Conservation (phyloP, 2,113 vertebrate genomes). For the Campylorhamphus procurvoides region DNA sequence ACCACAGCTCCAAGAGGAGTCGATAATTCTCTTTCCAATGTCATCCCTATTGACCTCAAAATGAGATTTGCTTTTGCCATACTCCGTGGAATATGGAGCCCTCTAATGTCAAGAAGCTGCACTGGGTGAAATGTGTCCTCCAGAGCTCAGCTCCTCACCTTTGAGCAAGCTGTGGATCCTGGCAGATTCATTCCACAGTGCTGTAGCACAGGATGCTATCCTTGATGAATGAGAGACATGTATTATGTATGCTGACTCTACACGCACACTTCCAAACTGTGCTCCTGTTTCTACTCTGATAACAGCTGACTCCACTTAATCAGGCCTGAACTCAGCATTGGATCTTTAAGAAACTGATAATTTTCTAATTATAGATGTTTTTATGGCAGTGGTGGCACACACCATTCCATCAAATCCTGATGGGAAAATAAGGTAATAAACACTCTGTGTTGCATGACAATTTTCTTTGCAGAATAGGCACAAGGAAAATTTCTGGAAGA, state of each 20-base stretch:
- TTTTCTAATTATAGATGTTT: background rate
- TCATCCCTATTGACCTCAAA: conserved; percentile 11
- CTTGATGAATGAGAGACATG: background rate
- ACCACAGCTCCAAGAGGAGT: background rate
- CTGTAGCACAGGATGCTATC: background rate
- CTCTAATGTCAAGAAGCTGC: conserved; percentile 64
- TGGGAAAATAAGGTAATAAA: background rate
- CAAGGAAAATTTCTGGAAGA: background rate
- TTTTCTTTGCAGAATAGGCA: background rate
- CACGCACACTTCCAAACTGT: background rate
- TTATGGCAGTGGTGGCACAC: background rate
- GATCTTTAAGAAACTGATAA: background rate
- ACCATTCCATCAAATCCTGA: background rate
- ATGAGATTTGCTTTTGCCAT: background rate
- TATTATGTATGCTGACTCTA: background rate
- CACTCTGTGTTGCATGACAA: background rate
- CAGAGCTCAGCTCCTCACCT: background rate
- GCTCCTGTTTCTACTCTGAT: background rate
- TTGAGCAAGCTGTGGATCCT: background rate
- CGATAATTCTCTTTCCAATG: background rate
- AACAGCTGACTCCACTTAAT: background rate
- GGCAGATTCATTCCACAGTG: background rate
- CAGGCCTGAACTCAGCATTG: background rate
- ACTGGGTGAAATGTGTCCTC: background rate
- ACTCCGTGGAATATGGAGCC: conserved; percentile 59